These are phyloP conservation scores for Apocheima hispidaria DNA, from an alignment of 2,888 invertebrate genomes.

Conservation along the genomic window DNA sequence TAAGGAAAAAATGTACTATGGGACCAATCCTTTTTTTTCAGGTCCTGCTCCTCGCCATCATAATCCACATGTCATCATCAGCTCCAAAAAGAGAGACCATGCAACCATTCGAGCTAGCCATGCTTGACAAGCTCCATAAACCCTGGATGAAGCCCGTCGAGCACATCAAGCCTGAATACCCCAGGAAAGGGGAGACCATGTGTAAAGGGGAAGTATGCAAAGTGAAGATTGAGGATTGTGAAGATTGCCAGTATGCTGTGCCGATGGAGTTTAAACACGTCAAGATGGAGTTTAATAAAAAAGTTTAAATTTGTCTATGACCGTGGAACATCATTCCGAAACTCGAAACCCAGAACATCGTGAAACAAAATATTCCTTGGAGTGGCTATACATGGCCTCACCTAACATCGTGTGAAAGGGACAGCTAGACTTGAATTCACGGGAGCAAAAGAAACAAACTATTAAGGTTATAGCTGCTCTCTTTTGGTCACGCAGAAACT, in stretches of 20 bases:
- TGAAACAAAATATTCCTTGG: no score
- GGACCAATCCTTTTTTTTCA: no score
- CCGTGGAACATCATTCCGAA: not conserved
- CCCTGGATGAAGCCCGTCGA: conserved; percentile 57
- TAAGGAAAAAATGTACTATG: no score
- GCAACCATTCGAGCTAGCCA: conserved; percentile 52
- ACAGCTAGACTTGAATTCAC: no score
- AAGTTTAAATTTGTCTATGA: not conserved
- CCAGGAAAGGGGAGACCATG: conserved; percentile 63
- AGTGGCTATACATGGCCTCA: no score
- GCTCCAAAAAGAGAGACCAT: conserved; percentile 44
- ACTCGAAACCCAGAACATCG: no score
- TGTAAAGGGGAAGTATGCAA: conserved; percentile 58
- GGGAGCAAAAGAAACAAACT: no score
- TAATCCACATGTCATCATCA: conserved; percentile 41
- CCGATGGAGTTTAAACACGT: conserved; percentile 47
- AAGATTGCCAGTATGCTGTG: conserved; percentile 56
- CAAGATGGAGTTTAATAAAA: not conserved
- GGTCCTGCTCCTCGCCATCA: conserved; percentile 43
- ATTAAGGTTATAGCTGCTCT: no score
- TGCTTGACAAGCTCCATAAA: conserved; percentile 62
- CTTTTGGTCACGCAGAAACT: no score
- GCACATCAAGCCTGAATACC: conserved; percentile 48
- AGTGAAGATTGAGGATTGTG: conserved; percentile 47
- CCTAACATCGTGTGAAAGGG: no score